A percentile compares a stretch with the other conserved stretches of the same genome.
phyloP scores from a whole-genome alignment of 2,797 vertebrate genomes.

The Mormyrops attenuatus region DNA sequence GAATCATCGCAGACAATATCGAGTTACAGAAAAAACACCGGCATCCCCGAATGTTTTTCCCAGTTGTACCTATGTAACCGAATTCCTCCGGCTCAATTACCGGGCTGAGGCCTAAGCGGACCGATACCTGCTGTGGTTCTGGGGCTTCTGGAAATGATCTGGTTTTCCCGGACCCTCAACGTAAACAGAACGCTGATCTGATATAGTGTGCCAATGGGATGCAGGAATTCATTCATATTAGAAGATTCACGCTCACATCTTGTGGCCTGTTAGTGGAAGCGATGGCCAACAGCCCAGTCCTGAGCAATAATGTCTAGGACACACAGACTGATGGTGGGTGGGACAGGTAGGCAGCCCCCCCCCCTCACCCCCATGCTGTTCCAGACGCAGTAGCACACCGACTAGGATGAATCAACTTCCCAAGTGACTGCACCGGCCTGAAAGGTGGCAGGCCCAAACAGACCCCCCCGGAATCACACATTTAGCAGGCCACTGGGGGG shows the following conservation, averaged over 20 bases:
- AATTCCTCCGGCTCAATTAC: neutral
- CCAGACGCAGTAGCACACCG: neutral
- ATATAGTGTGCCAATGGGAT: neutral
- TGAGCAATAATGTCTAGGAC: neutral
- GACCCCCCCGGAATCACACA: conserved; percentile 9
- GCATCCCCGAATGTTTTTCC: neutral
- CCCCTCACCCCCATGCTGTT: neutral
- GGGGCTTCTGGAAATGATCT: neutral
- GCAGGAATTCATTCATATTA: neutral
- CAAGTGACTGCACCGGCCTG: conserved; percentile 25
- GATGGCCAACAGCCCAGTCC: too few species aligned
- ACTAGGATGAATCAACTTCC: neutral
- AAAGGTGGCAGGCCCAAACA: conserved; percentile 35
- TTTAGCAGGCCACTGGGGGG: neutral
- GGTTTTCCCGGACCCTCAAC: neutral
- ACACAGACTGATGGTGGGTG: neutral
- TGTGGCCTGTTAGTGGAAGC: neutral
- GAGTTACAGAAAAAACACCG: neutral
- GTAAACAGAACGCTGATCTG: neutral
- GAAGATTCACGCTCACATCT: neutral
- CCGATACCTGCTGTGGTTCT: neutral
- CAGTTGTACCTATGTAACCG: neutral
- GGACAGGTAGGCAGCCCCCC: neutral
- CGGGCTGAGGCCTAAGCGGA: neutral
- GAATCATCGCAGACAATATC: neutral